Evolutionary conservation across 2,888 invertebrate genomes (phyloP).

Genomic region (Psylliodes chrysocephalus): DNA sequence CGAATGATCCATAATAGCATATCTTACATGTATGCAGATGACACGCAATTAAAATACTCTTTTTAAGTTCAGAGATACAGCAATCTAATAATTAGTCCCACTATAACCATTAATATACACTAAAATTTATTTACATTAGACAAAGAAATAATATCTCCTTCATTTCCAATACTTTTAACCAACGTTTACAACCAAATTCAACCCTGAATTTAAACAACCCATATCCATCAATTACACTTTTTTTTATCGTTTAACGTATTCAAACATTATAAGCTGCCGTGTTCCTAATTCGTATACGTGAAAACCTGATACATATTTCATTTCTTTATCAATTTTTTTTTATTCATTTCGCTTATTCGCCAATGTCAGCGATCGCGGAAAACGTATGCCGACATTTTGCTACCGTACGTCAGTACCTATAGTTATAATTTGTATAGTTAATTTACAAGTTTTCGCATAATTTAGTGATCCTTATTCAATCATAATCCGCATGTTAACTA

Average conservation of each 20-base stretch:
- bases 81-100: too few relatives aligned
- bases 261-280: background rate
- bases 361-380: conserved; percentile 5
- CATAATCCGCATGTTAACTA: too few relatives aligned
- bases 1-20: too few relatives aligned
- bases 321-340: conserved; percentile 4
- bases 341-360: background rate
- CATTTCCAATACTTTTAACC: too few relatives aligned
- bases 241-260: conserved; percentile 1
- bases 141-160: too few relatives aligned
- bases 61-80: too few relatives aligned
- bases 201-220: conserved; percentile 1
- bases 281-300: conserved; percentile 5
- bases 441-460: background rate
- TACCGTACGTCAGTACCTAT: background rate
- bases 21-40: too few relatives aligned
- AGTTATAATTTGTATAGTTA: background rate
- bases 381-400: background rate
- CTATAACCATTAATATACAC: too few relatives aligned
- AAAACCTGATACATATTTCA: background rate
- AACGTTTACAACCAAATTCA: background rate
- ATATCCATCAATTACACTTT: background rate
- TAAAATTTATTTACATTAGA: too few relatives aligned
- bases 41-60: too few relatives aligned
- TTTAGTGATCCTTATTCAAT: too few relatives aligned